phyloP scores from a whole-genome alignment of 1,140 invertebrate genomes.

The Caenorhabditis remanei region DNA sequence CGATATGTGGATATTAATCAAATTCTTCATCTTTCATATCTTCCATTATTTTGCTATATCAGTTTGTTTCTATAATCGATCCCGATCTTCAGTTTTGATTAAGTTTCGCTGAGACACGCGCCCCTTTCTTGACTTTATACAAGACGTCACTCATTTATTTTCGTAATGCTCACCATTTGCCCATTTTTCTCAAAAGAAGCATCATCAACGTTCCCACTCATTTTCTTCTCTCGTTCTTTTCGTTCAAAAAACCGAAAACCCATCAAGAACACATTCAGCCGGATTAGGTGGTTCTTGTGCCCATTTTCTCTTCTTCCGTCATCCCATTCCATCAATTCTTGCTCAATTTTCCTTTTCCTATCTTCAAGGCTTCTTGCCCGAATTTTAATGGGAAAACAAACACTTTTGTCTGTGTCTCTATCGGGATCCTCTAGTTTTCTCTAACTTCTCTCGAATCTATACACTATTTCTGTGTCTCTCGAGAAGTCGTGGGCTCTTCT shows the following conservation, averaged over 20 bases:
- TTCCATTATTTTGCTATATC: no score
- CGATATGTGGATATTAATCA: no score
- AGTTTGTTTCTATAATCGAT: no score
- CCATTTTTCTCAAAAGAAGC: background rate
- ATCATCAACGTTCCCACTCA: background rate
- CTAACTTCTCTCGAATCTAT: background rate
- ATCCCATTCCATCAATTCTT: slow-evolving; percentile 48
- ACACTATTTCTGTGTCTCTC: background rate
- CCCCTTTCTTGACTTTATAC: no score
- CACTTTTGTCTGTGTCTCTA: slow-evolving; percentile 21
- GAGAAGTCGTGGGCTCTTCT: slow-evolving; percentile 33
- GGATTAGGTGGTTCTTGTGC: slow-evolving; percentile 25
- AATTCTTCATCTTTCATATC: no score
- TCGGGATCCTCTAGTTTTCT: background rate
- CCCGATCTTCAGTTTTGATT: no score
- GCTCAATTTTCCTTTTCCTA: slow-evolving; percentile 27
- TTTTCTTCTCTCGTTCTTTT: background rate
- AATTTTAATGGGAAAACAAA: slow-evolving; percentile 55
- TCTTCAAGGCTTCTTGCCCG: slow-evolving; percentile 33
- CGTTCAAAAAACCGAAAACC: slow-evolving; percentile 12
- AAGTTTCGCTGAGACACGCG: no score
- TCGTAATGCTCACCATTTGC: background rate
- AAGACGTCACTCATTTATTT: no score
- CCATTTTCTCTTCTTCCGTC: background rate
- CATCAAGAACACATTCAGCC: slow-evolving; percentile 52